A percentile compares a stretch with the other conserved stretches of the same genome.
Evolutionary conservation across 2,797 vertebrate genomes (phyloP).

Genomic region (Smutsia gigantea): DNA sequence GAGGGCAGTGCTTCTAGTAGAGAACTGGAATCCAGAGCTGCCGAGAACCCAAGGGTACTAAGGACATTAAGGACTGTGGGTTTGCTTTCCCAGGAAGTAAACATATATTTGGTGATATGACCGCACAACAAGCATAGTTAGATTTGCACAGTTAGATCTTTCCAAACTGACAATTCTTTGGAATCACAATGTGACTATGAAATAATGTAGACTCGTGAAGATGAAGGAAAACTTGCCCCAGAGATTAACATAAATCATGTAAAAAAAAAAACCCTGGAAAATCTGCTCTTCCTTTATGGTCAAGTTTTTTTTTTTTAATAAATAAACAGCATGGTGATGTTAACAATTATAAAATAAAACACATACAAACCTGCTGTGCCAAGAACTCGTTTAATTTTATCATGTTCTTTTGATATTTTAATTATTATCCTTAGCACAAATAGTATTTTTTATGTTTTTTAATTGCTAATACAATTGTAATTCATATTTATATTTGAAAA

Average conservation of each 20-base stretch:
- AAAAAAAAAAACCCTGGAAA: neutral
- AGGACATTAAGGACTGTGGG: neutral
- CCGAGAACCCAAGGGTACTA: neutral
- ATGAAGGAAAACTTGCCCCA: neutral
- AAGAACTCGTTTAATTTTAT: neutral
- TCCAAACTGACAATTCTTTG: neutral
- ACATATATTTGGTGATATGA: neutral
- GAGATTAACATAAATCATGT: neutral
- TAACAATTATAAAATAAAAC: neutral
- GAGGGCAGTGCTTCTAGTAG: neutral
- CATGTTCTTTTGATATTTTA: neutral
- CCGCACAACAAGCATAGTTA: neutral
- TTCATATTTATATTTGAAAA: conserved; percentile 38
- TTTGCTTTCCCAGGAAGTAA: neutral
- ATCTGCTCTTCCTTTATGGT: neutral
- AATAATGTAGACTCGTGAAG: neutral
- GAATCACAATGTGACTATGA: neutral
- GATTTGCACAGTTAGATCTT: neutral
- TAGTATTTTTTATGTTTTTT: neutral
- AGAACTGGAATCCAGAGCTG: neutral
- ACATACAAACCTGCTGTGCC: neutral
- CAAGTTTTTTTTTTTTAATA: neutral
- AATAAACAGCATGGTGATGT: neutral
- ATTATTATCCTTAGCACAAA: neutral
- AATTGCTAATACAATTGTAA: neutral